Conservation (phyloP, 2,797 vertebrate genomes). For the Melanotaenia maccullochi region DNA sequence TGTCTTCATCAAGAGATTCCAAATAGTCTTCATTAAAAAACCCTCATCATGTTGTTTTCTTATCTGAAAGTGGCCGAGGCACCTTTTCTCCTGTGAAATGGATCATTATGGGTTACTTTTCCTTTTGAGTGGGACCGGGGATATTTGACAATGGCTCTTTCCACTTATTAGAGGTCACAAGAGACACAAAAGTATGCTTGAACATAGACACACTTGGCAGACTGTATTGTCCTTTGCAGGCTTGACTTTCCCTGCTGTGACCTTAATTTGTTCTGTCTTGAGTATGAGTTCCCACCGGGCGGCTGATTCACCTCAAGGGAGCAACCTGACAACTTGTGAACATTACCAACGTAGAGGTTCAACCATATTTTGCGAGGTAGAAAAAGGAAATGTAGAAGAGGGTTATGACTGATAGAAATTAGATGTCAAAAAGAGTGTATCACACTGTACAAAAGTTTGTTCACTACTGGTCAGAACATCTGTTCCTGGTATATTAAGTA, state of each 20-base stretch:
- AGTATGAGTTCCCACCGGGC: conserved; percentile 72
- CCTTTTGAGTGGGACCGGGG: conserved; percentile 55
- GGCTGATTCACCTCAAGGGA: conserved; percentile 73
- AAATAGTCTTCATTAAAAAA: conserved; percentile 50
- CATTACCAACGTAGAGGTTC: conserved; percentile 48
- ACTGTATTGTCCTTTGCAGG: conserved; percentile 51
- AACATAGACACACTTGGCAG: conserved; percentile 48
- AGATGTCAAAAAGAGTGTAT: conserved; percentile 2
- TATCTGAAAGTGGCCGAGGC: conserved; percentile 38
- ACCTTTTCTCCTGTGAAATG: conserved; percentile 68
- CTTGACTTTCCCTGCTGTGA: conserved; percentile 76
- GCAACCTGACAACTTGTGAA: conserved; percentile 66
- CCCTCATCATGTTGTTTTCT: conserved; percentile 49
- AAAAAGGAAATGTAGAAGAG: conserved; percentile 9
- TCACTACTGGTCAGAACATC: too few relatives aligned
- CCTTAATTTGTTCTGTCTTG: conserved; percentile 85
- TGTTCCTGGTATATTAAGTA: too few relatives aligned
- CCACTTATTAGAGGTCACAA: conserved; percentile 63
- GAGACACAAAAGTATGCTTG: conserved; percentile 33
- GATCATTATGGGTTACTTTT: conserved; percentile 56
- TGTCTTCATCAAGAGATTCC: conserved; percentile 48
- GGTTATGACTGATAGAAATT: neutral
- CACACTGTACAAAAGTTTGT: neutral
- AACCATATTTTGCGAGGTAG: conserved; percentile 34
- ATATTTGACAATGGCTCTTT: conserved; percentile 61